phyloP scores from a whole-genome alignment of 1,140 invertebrate species.

The Pinna nobilis region DNA sequence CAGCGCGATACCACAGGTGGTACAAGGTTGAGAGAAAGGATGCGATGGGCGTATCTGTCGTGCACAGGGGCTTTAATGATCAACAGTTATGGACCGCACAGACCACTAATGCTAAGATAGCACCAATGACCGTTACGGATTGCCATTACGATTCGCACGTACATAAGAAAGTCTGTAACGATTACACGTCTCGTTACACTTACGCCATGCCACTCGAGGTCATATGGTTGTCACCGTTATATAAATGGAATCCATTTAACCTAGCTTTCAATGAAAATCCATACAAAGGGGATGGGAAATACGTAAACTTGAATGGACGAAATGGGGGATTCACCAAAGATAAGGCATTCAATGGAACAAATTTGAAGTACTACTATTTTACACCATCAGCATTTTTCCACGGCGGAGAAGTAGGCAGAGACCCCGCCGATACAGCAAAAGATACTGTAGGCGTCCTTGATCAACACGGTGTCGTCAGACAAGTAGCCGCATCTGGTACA shows the following conservation, averaged over 20 bases:
- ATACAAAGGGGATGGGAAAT: neutral
- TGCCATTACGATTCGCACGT: constrained; percentile 22
- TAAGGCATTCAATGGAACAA: constrained; percentile 60
- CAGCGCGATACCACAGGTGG: constrained; percentile 50
- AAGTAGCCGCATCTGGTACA: constrained; percentile 51
- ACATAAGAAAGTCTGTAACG: constrained; percentile 24
- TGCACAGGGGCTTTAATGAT: constrained; percentile 55
- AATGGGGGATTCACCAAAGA: constrained; percentile 42
- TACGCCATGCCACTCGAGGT: constrained; percentile 58
- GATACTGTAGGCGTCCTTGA: constrained; percentile 53
- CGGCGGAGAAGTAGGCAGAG: constrained; percentile 25
- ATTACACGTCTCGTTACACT: constrained; percentile 33
- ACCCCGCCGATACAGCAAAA: constrained; percentile 53
- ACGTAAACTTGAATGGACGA: constrained; percentile 18
- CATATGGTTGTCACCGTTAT: constrained; percentile 52
- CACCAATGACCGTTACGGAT: constrained; percentile 22
- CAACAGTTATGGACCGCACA: constrained; percentile 53
- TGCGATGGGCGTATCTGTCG: constrained; percentile 45
- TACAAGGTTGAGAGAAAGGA: constrained; percentile 44
- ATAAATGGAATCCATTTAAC: constrained; percentile 53
- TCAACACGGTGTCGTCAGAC: constrained; percentile 23
- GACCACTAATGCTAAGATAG: constrained; percentile 46
- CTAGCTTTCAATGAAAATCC: constrained; percentile 19
- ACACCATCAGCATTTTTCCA: constrained; percentile 61
- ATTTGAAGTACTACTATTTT: constrained; percentile 49